A percentile compares a stretch with the other conserved stretches of the same genome.
Conservation (phyloP, 2,888 invertebrate genomes). For the Rotaria sp. region DNA sequence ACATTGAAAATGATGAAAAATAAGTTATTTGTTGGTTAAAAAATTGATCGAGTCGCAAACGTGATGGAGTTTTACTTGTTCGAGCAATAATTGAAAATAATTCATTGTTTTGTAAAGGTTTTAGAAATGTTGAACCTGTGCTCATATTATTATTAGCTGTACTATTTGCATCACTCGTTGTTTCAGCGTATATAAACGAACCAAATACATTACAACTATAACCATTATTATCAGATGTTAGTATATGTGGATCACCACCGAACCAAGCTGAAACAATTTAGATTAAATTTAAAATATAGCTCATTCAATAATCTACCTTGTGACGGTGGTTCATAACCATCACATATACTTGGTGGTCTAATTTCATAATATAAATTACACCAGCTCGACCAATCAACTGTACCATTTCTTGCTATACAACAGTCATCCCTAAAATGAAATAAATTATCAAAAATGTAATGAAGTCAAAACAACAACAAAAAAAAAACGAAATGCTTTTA, state of each 20-base stretch:
- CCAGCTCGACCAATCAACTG: background rate
- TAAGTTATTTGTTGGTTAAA: background rate
- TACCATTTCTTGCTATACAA: background rate
- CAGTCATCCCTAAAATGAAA: background rate
- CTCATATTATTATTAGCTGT: background rate
- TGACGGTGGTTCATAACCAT: background rate
- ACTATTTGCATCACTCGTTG: background rate
- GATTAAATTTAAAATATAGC: background rate
- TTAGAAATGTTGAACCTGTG: background rate
- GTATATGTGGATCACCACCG: slow-evolving; percentile 11
- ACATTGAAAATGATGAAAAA: background rate
- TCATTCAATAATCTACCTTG: background rate
- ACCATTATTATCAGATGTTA: background rate
- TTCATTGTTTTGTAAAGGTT: background rate
- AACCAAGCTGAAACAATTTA: background rate
- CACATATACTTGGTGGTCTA: background rate
- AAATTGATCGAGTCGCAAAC: background rate
- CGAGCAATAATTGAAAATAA: slow-evolving; percentile 17
- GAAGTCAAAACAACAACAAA: background rate
- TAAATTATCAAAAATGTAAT: background rate
- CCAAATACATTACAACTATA: background rate
- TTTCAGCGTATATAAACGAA: background rate
- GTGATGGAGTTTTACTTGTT: background rate
- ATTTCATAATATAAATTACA: slow-evolving; percentile 19
- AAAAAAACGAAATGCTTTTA: background rate